A percentile compares a stretch with the other conserved stretches of the same genome.
Evolutionary conservation across 2,888 invertebrate genomes (phyloP).

Genomic region (Acleris emargana): DNA sequence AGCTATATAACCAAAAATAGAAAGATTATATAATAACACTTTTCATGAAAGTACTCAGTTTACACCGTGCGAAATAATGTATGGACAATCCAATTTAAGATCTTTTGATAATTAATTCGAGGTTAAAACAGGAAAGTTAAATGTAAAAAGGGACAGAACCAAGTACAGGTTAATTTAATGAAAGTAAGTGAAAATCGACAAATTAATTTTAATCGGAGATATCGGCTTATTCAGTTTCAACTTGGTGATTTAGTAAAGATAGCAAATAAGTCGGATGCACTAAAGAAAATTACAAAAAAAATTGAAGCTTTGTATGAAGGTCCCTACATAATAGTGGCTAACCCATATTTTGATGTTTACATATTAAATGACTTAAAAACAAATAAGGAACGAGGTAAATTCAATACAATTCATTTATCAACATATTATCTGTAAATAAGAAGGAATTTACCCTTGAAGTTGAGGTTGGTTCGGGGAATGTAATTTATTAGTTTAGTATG

Average conservation of each 20-base stretch:
- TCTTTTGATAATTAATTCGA: no score
- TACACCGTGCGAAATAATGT: no score
- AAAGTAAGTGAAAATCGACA: neutral
- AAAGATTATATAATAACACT: no score
- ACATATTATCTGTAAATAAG: no score
- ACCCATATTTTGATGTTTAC: slow-evolving; percentile 15
- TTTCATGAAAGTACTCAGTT: no score
- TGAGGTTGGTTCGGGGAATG: no score
- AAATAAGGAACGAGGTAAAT: slow-evolving; percentile 7
- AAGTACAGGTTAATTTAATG: slow-evolving; percentile 9
- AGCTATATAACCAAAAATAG: no score
- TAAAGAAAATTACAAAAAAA: slow-evolving; percentile 18
- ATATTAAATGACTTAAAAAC: slow-evolving; percentile 1
- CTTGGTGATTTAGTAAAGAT: slow-evolving; percentile 24
- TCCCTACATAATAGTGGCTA: slow-evolving; percentile 7
- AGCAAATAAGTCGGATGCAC: slow-evolving; percentile 15
- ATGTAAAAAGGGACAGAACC: neutral
- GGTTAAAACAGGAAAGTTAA: no score
- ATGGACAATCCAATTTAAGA: no score
- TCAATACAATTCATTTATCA: slow-evolving; percentile 16
- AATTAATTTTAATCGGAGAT: slow-evolving; percentile 8
- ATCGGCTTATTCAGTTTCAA: slow-evolving; percentile 6
- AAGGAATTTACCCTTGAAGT: no score
- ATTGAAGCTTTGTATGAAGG: slow-evolving; percentile 20
- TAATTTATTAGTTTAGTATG: no score